Evolutionary conservation across 53 echinoderm and acorn worm genomes (phyloP), one percentile per base, ranked within the genome.

Genomic region (Arbacia lixula): DNA sequence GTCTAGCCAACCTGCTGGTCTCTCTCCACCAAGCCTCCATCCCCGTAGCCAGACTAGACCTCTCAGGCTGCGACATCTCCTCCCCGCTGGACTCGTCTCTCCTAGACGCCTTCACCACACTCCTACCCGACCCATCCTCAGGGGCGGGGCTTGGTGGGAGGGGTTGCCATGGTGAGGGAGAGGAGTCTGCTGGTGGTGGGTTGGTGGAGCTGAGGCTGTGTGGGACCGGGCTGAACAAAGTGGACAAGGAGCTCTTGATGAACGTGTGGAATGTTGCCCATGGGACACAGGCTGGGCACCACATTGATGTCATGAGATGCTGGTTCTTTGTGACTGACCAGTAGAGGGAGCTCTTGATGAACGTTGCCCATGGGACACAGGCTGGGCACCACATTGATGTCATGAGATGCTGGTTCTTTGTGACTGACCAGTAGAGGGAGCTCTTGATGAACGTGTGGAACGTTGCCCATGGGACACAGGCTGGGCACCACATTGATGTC

Each of bases 361-460:
- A 95, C 55, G 90, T 83, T 2, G 90, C 88, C 20, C 92, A 95
- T 57, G 92, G 87, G 17, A 71, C 64, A 24, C 60, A 57, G 16
- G 86, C 91, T 1, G 76, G 84, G 41, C 91, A 95, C 78, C 84
- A 86, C 40, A 86, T 89, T 6, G 91, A 91, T 56, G 58, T 79
- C n/a, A 39, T 39, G 19, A 84, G 89, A 53, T 95, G 91, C 42
- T 46, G 79, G 12, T 61, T 91, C 34, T 87, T 80, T 27, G 28
- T 81, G 27, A 85, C 69, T 26, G 76, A 85, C 35, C 79, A 31
- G 85, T 85, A 67, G 40, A 60, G 64, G 35, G 87, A 95, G 88
- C 22, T 92, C n/a, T 20, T 95, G 87, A 85, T 92, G 38, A 92
- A 87, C 10, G 68, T 95, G 24, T 95, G 95, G 95, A 87, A 95